Percentiles rank a stretch among this genome's conserved stretches.
Conservation (phyloP, 2,113 vertebrate genomes). For the Plecturocebus donacophilus region DNA sequence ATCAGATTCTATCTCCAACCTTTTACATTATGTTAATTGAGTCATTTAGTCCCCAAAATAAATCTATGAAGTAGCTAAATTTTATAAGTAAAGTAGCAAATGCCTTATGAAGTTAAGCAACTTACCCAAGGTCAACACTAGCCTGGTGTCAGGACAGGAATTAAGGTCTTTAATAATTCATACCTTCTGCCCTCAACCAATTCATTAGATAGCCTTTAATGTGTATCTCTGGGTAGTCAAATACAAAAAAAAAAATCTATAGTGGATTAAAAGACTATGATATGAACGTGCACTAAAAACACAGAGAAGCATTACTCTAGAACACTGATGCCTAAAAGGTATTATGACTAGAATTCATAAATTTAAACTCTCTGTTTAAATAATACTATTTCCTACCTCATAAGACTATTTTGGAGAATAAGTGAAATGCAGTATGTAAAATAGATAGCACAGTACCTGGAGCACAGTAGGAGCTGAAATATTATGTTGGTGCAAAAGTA, state of each 20-base stretch:
- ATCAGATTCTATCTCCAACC: not conserved
- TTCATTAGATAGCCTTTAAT: not conserved
- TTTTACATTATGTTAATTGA: not conserved
- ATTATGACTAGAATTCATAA: not conserved
- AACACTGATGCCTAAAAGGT: not conserved
- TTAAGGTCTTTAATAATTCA: slow-evolving; percentile 15
- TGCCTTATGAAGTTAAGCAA: not conserved
- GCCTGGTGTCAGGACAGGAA: not conserved
- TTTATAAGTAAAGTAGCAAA: slow-evolving; percentile 47
- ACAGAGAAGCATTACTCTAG: not conserved
- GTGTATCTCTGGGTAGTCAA: not conserved
- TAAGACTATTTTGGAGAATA: not conserved
- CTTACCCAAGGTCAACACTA: not conserved
- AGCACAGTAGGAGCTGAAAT: not conserved
- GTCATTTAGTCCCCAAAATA: not conserved
- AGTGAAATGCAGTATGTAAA: not conserved
- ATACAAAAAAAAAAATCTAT: not conserved
- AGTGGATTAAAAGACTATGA: not conserved
- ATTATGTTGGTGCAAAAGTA: not conserved
- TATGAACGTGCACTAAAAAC: not conserved
- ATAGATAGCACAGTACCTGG: not conserved
- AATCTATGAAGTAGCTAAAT: not conserved
- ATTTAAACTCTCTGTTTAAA: not conserved
- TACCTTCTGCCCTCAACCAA: not conserved
- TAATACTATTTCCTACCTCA: not conserved